These are phyloP conservation scores for Craseonycteris thonglongyai DNA, from an alignment of 2,113 vertebrate species.

Conservation along the genomic window DNA sequence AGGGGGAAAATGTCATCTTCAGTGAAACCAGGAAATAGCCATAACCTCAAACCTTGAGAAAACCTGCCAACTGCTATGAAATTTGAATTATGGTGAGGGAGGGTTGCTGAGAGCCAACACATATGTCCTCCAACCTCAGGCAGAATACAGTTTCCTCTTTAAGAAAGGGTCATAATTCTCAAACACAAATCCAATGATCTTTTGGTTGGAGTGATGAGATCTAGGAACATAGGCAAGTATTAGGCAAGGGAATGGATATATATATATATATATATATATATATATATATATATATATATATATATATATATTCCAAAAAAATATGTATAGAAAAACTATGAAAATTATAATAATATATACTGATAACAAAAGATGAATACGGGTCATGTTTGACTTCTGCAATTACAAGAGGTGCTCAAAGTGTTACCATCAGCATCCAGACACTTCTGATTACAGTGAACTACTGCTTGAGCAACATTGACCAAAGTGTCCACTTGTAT, in stretches of 20 bases:
- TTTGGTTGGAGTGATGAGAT: constrained; percentile 47
- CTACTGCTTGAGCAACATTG: too few relatives aligned
- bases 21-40: constrained; percentile 47
- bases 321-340: too few relatives aligned
- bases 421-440: too few relatives aligned
- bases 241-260: background rate
- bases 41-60: constrained; percentile 50
- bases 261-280: too few relatives aligned
- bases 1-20: constrained; percentile 1
- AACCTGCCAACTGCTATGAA: constrained; percentile 56
- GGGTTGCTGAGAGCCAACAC: constrained; percentile 44
- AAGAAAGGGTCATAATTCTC: constrained; percentile 46
- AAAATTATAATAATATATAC: too few relatives aligned
- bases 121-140: constrained; percentile 39
- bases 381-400: too few relatives aligned
- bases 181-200: constrained; percentile 45
- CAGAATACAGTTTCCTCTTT: constrained; percentile 33
- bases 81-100: constrained; percentile 28
- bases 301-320: too few relatives aligned
- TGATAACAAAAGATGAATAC: too few relatives aligned
- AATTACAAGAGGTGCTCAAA: too few relatives aligned
- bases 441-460: too few relatives aligned
- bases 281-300: too few relatives aligned
- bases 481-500: too few relatives aligned
- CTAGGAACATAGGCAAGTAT: background rate